Conservation (phyloP, 2,888 invertebrate species). For the Apodemia duryi region DNA sequence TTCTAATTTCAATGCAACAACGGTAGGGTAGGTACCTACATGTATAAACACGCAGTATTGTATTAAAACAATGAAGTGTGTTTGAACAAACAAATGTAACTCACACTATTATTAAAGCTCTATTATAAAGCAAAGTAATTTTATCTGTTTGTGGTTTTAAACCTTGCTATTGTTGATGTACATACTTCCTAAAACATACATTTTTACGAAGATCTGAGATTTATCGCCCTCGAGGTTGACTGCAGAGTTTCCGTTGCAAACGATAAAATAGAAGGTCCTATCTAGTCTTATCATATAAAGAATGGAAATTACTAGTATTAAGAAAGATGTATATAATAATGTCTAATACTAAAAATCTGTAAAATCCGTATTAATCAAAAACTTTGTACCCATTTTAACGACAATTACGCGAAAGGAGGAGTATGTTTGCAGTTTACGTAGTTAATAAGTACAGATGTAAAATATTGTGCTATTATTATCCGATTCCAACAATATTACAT, state of each 20-base stretch:
- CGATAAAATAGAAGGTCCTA: background rate
- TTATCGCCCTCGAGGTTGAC: background rate
- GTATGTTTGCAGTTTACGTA: too few relatives aligned
- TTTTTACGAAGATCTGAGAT: background rate
- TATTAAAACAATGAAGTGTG: constrained; percentile 30
- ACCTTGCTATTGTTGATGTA: background rate
- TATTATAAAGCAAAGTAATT: background rate
- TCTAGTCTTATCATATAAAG: background rate
- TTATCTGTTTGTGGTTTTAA: background rate
- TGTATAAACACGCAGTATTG: constrained; percentile 30
- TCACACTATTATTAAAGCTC: constrained; percentile 1
- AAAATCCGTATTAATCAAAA: too few relatives aligned
- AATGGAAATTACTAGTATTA: background rate
- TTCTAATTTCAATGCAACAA: constrained; percentile 1
- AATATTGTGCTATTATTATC: too few relatives aligned
- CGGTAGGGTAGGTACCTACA: background rate
- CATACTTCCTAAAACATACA: background rate
- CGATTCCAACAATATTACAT: too few relatives aligned
- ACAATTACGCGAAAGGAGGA: too few relatives aligned
- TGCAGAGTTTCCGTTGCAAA: background rate
- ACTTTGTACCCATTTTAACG: too few relatives aligned
- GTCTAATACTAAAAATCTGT: too few relatives aligned
- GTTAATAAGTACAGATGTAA: too few relatives aligned
- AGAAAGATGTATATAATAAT: background rate
- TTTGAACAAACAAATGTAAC: constrained; percentile 2